Conservation (phyloP, 2,888 invertebrate genomes). For the Eustalomyia histrio region DNA sequence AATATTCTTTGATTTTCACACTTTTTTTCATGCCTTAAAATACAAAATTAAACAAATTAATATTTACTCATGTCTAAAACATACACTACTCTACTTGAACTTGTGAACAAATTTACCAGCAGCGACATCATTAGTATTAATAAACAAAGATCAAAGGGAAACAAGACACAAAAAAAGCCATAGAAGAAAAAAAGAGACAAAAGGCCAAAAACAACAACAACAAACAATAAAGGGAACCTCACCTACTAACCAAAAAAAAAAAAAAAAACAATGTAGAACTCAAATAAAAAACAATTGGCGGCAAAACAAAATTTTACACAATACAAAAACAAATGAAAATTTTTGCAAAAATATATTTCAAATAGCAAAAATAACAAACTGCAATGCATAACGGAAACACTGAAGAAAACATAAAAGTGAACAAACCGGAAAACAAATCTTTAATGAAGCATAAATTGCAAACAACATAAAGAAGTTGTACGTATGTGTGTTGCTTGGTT, state of each 20-base stretch:
- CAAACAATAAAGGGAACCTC: constrained; percentile 8
- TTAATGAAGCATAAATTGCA: constrained; percentile 66
- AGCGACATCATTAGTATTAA: constrained; percentile 68
- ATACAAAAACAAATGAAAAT: constrained; percentile 32
- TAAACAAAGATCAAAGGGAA: constrained; percentile 69
- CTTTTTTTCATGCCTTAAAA: constrained; percentile 13
- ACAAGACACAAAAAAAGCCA: constrained; percentile 44
- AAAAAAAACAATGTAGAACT: constrained; percentile 25
- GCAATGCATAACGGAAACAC: constrained; percentile 54
- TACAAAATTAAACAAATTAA: constrained; percentile 57
- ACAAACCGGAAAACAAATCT: constrained; percentile 67
- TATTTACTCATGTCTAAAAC: constrained; percentile 56
- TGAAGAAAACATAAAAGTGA: constrained; percentile 64
- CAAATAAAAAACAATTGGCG: constrained; percentile 71
- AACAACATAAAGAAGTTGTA: background rate
- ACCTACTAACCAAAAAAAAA: constrained; percentile 61
- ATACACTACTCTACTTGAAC: constrained; percentile 33
- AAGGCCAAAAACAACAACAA: constrained; percentile 71
- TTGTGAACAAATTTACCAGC: constrained; percentile 40
- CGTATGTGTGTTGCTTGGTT: no score
- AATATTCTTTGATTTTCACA: constrained; percentile 55
- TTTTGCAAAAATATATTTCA: constrained; percentile 15
- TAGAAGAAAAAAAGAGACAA: constrained; percentile 48
- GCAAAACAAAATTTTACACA: constrained; percentile 41
- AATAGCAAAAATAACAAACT: constrained; percentile 37